Conservation (phyloP, 2,113 vertebrate genomes). For the Nothobranchius furzeri region DNA sequence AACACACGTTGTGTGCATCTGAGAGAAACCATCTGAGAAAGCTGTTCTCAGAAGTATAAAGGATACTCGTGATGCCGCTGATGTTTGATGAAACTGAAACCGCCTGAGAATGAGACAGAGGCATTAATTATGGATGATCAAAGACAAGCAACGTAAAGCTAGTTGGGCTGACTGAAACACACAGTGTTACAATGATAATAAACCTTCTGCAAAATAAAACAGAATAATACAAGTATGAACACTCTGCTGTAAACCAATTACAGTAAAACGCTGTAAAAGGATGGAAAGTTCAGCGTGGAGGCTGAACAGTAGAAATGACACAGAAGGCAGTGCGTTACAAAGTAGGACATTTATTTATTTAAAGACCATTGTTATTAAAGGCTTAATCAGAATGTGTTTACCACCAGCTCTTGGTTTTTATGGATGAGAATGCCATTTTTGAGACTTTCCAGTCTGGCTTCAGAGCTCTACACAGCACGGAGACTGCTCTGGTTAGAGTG, state of each 20-base stretch:
- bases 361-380: no score
- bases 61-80: conserved; percentile 93
- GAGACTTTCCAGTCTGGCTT: no score
- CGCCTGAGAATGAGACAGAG: conserved; percentile 77
- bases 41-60: conserved; percentile 59
- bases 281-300: background rate
- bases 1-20: background rate
- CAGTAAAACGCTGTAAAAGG: background rate
- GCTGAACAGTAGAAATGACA: background rate
- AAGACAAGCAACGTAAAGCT: background rate
- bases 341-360: background rate
- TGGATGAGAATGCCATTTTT: no score
- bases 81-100: conserved; percentile 90
- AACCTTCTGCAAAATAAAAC: no score
- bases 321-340: background rate
- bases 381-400: no score
- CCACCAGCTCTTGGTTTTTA: no score
- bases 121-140: background rate
- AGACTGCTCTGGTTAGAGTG: no score
- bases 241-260: background rate
- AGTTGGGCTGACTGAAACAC: background rate
- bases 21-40: background rate
- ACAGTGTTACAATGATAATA: background rate
- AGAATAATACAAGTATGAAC: no score
- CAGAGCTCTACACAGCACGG: no score